phyloP scores from a whole-genome alignment of 2,888 invertebrate genomes.

The Anarsia innoxiella region DNA sequence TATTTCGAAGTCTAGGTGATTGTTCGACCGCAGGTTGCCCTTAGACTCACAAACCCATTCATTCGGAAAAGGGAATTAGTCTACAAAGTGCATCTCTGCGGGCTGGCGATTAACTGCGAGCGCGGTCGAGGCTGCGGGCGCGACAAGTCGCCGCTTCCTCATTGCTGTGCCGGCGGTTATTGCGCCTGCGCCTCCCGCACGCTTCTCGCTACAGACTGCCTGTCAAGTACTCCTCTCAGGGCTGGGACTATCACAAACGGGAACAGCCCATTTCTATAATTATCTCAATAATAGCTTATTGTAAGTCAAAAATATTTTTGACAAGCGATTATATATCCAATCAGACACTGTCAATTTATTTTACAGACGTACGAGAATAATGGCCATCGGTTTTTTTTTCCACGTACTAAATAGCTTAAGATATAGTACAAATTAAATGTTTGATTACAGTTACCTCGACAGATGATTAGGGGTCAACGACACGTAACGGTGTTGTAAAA shows the following conservation, averaged over 20 bases:
- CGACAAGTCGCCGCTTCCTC: conserved; percentile 56
- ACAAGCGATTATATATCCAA: neutral
- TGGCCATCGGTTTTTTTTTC: conserved; percentile 30
- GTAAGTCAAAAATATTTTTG: neutral
- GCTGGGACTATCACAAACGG: no score
- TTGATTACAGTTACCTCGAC: conserved; percentile 62
- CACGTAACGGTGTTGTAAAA: conserved; percentile 38
- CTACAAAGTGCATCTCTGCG: conserved; percentile 32
- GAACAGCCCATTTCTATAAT: neutral
- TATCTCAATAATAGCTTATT: neutral
- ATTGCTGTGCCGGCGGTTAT: conserved; percentile 44
- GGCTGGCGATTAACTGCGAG: conserved; percentile 33
- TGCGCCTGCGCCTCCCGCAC: conserved; percentile 23
- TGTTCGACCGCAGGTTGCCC: neutral
- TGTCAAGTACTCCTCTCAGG: conserved; percentile 33
- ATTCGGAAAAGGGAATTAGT: conserved; percentile 6
- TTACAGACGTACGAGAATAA: neutral
- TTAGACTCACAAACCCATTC: neutral
- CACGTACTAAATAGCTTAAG: conserved; percentile 36
- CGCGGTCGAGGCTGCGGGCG: conserved; percentile 35
- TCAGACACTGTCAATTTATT: neutral
- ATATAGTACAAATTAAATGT: conserved; percentile 54
- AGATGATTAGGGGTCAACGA: conserved; percentile 55
- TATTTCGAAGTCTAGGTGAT: conserved; percentile 3
- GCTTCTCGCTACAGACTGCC: no score